phyloP scores from a whole-genome alignment of 2,113 vertebrate genomes.

The Zosterops hypoxanthus region DNA sequence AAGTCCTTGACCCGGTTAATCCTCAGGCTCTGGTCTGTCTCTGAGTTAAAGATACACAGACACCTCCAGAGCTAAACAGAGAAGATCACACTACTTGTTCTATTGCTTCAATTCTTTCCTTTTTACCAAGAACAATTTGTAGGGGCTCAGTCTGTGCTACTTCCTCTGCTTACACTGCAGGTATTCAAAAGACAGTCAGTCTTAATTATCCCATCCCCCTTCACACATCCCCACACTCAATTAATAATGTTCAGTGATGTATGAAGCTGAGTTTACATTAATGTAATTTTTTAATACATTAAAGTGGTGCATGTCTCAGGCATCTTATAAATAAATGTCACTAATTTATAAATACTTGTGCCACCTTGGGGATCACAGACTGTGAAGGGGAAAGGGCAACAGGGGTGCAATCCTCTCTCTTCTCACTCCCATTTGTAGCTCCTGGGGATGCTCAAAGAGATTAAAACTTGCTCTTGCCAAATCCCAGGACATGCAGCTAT shows the following conservation, averaged over 20 bases:
- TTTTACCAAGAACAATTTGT: slow-evolving; percentile 14
- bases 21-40: slow-evolving; percentile 9
- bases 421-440: slow-evolving; percentile 29
- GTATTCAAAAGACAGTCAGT: slow-evolving; percentile 48
- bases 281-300: slow-evolving; percentile 52
- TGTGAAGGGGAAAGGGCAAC: slow-evolving; percentile 42
- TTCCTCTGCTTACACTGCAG: slow-evolving; percentile 58
- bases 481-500: slow-evolving; percentile 42
- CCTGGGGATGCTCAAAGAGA: slow-evolving; percentile 54
- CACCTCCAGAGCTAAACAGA: background rate
- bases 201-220: slow-evolving; percentile 58
- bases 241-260: slow-evolving; percentile 68
- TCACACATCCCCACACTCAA: slow-evolving; percentile 56
- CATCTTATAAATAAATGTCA: slow-evolving; percentile 60
- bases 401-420: slow-evolving; percentile 41
- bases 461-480: slow-evolving; percentile 52
- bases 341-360: slow-evolving; percentile 56
- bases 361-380: background rate
- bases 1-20: background rate
- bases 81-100: background rate
- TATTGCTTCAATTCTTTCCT: background rate
- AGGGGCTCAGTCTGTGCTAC: slow-evolving; percentile 11
- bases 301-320: background rate
- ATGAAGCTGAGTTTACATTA: slow-evolving; percentile 59
- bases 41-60: background rate